phyloP scores from a whole-genome alignment of 2,888 invertebrate species.

The Lamellibrachia satsuma region DNA sequence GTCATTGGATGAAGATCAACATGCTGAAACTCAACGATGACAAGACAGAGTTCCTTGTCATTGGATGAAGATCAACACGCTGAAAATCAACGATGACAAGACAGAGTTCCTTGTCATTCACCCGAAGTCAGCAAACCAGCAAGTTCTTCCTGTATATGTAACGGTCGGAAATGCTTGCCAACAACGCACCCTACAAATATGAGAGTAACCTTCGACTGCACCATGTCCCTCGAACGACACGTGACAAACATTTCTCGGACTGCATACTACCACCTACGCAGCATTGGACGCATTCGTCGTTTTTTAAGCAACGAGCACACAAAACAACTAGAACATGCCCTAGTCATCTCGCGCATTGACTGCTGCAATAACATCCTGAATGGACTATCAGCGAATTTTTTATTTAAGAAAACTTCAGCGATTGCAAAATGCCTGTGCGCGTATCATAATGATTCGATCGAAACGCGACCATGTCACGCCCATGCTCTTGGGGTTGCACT shows the following conservation, averaged over 20 bases:
- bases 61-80: not conserved
- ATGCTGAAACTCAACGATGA: too few relatives aligned
- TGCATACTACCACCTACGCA: not conserved
- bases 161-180: not conserved
- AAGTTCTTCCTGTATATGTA: not conserved
- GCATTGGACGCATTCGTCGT: not conserved
- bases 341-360: not conserved
- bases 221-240: not conserved
- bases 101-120: not conserved
- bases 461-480: not conserved
- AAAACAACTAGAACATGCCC: not conserved
- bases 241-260: not conserved
- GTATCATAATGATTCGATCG: not conserved
- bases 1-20: not conserved
- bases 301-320: not conserved
- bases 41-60: too few relatives aligned
- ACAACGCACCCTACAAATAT: not conserved
- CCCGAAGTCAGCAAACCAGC: not conserved
- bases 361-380: not conserved
- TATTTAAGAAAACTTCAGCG: not conserved
- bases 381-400: not conserved
- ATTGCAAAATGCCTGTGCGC: not conserved
- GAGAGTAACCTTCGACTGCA: not conserved
- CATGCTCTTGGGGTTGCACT: not conserved
- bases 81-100: not conserved